These are phyloP conservation scores for Chlorops oryzae DNA, from an alignment of 1,140 invertebrate genomes.

Conservation along the genomic window DNA sequence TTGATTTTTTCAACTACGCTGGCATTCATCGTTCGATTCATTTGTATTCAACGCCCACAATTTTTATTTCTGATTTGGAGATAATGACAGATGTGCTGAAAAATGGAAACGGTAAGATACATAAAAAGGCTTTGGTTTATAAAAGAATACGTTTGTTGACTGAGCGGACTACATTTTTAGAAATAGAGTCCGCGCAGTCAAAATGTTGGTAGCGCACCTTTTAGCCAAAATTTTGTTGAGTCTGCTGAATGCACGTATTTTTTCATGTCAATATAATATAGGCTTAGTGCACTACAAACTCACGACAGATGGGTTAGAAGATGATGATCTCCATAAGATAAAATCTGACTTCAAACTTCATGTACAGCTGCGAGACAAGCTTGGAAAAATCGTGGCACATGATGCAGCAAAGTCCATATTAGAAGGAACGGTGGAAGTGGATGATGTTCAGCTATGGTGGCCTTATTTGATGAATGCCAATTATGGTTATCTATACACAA, in stretches of 20 bases:
- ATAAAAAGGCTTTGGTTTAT: too few species aligned
- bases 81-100: constrained; percentile 61
- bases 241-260: too few species aligned
- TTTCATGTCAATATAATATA: too few species aligned
- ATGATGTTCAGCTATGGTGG: constrained; percentile 83
- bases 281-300: constrained; percentile 46
- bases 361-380: constrained; percentile 20
- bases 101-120: constrained; percentile 19
- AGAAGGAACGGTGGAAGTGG: constrained; percentile 56
- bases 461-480: constrained; percentile 75
- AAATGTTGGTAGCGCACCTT: too few species aligned
- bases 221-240: too few species aligned
- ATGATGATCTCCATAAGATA: neutral
- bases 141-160: constrained; percentile 47
- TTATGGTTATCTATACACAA: constrained; percentile 71
- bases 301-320: constrained; percentile 9
- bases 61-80: constrained; percentile 77
- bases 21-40: constrained; percentile 89
- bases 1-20: constrained; percentile 98
- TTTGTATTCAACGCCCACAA: constrained; percentile 75
- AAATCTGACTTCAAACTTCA: too few species aligned
- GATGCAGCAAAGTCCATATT: constrained; percentile 19
- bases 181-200: too few species aligned
- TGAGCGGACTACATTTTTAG: too few species aligned
- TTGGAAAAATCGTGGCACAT: constrained; percentile 19